Evolutionary conservation across 1,140 invertebrate species (phyloP), one percentile per base, ranked within the genome.

Genomic region (Arion vulgaris): DNA sequence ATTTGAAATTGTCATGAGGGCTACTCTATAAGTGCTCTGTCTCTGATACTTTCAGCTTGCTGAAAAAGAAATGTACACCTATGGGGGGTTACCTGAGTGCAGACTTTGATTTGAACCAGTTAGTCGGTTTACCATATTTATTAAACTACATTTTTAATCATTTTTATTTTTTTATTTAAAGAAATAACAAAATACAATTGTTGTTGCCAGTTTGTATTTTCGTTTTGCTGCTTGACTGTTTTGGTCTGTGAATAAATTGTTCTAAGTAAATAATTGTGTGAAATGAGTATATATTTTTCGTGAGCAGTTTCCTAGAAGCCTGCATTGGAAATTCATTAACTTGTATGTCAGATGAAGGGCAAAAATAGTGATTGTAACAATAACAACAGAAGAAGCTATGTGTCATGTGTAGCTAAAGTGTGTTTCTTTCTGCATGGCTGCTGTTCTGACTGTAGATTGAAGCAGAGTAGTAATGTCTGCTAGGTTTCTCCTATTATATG

Each of bases 191-290:
- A 57, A 19, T 19, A 7, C 15, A 23, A 4, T 57, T 26, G 26
- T 57, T 57, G 2, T 5, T 66, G 62, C n/a, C 2, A 66, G 17
- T 66, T 66, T 66, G 62, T 28, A 66, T 66, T 32, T 7, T 32
- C 17, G 28, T 57, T 78, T 38, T 78, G 76, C 76, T 78, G 76
- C 76, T 66, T 78, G 76, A 39, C 38, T 66, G 76, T 78, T 45
- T 39, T 68, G n/a, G n/a, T n/a, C n/a, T n/a, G n/a, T n/a, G n/a
- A n/a, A n/a, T n/a, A n/a, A n/a, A n/a, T n/a, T n/a, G 53, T 78
- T 78, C 26, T 39, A 26, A 66, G 57, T 57, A 57, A 41, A 38
- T 41, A 78, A 41, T 11, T 78, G 76, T 62, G 53, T 78, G 76
- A 57, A 78, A 78, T 78, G 76, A 78, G n/a, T 66, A 7, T 7